Evolutionary conservation across 2,113 vertebrate genomes (phyloP).

Genomic region (Erythrolamprus reginae): DNA sequence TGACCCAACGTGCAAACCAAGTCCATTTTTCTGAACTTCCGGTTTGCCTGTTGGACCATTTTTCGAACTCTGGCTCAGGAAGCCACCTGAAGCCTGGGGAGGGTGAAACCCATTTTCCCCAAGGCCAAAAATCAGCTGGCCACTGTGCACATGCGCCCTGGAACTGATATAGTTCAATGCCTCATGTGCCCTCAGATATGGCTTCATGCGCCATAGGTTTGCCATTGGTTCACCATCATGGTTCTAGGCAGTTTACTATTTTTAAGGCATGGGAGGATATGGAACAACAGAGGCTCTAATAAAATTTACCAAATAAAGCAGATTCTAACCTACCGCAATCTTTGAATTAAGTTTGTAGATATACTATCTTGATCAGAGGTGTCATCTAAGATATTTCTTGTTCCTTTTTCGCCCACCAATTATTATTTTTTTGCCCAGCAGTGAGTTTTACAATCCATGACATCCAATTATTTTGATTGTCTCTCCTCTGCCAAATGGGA

Average conservation of each 20-base stretch:
- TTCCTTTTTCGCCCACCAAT: not conserved
- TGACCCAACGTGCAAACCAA: no score
- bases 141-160: no score
- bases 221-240: no score
- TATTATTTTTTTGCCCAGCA: not conserved
- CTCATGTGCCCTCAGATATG: no score
- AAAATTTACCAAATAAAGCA: not conserved
- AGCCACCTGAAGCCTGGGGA: no score
- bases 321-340: not conserved
- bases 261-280: not conserved
- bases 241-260: not conserved
- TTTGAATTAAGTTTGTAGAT: not conserved
- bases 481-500: not conserved
- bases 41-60: no score
- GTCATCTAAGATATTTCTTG: not conserved
- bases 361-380: not conserved
- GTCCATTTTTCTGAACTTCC: no score
- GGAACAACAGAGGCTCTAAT: not conserved
- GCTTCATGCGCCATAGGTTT: no score
- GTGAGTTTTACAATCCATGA: not conserved
- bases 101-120: no score
- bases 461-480: not conserved
- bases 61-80: no score
- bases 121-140: no score
- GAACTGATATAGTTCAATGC: no score